These are phyloP conservation scores for Dromius quadrimaculatus DNA, from an alignment of 2,888 invertebrate species.

Conservation along the genomic window DNA sequence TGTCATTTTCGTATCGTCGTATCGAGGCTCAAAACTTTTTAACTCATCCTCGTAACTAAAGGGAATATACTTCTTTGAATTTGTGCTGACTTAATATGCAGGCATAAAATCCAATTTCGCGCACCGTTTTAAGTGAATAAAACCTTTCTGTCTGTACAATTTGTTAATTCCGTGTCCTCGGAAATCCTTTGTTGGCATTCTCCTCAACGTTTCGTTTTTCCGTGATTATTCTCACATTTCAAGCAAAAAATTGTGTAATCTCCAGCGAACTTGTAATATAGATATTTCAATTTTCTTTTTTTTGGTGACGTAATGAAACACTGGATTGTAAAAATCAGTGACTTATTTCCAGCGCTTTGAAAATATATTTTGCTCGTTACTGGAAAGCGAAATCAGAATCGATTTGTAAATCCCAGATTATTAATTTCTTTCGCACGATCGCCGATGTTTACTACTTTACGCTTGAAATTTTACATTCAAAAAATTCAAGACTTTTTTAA, in stretches of 20 bases:
- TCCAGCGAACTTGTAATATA: background rate
- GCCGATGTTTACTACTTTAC: constrained; percentile 37
- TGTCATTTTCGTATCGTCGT: no score
- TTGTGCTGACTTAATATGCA: no score
- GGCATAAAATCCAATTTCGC: no score
- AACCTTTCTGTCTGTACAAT: no score
- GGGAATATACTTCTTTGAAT: no score
- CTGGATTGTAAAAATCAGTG: constrained; percentile 6
- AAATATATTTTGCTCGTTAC: background rate
- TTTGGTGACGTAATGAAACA: background rate
- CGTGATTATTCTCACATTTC: background rate
- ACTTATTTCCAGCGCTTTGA: background rate
- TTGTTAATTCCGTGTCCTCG: no score
- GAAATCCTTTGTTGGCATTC: no score
- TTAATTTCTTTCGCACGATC: constrained; percentile 38
- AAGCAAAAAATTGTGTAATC: background rate
- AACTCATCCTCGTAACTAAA: no score
- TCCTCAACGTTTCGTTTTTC: background rate
- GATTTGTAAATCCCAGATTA: constrained; percentile 37
- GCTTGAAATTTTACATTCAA: constrained; percentile 25
- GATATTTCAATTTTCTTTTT: background rate
- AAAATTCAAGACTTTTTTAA: constrained; percentile 34
- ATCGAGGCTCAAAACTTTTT: no score
- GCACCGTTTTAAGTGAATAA: no score
- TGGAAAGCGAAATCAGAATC: constrained; percentile 1